Evolutionary conservation across 1,140 invertebrate species (phyloP), one percentile per base, ranked within the genome.

Genomic region (Streblospio benedicti): DNA sequence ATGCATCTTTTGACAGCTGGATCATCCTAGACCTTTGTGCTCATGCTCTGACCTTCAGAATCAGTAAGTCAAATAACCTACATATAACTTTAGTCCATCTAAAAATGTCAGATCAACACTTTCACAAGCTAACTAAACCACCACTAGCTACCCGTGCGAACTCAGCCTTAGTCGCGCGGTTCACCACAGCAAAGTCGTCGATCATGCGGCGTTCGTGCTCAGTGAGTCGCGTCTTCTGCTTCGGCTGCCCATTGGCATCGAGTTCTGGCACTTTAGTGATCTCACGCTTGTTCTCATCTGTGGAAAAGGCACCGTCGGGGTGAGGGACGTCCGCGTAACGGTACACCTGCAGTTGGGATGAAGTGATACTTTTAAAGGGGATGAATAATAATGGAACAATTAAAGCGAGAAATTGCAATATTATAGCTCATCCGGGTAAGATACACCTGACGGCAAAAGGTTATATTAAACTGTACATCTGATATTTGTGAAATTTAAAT

Each of bases 191-290:
- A 12, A 69, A 45, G 54, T 71, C 65, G 49, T 56, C 58, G 30
- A 68, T 65, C 65, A 68, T 72, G 33, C 66, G 66, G 27, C 61
- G 50, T 31, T 70, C 67, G 47, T 71, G 65, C 4, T 62, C 58
- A 14, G 63, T 64, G 53, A 66, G 57, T n/a, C 60, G 51, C 23
- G 32, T 23, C 25, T 33, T 18, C 25, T 31, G 14, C n/a, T n/a
- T n/a, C 16, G 31, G 55, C 58, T 5, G 30, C 59, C 12, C 35
- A 20, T 12, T 52, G 12, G 18, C 38, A 28, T 54, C 59, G 14
- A 60, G 27, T 33, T 54, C 52, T n/a, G 32, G 32, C 2, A 61
- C 28, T 1, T 57, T 57, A 59, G 62, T 63, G 14, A 43, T 64
- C 4, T 58, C 58, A 14, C 38, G 27, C 0, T 51, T 47, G 3